Evolutionary conservation across 2,888 invertebrate species (phyloP).

Genomic region (Arrhopalites spinosus): DNA sequence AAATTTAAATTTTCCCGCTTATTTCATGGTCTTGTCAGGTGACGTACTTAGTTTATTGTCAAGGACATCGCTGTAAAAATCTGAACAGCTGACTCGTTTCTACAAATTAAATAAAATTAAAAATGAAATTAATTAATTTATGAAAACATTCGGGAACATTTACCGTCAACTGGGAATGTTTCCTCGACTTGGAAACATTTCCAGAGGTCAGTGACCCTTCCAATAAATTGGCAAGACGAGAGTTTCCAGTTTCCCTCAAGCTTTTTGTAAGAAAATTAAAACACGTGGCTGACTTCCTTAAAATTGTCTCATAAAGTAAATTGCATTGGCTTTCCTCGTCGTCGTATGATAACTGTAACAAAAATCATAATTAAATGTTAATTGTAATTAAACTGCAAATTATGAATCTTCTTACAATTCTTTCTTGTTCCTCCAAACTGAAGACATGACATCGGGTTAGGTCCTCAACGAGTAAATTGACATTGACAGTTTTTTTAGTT

Average conservation of each 20-base stretch:
- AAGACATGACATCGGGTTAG: background rate
- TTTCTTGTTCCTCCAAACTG: background rate
- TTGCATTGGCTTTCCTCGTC: conserved; percentile 15
- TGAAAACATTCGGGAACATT: too few relatives aligned
- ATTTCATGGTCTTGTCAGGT: too few relatives aligned
- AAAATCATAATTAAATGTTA: background rate
- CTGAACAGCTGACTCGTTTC: conserved; percentile 19
- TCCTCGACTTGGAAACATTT: background rate
- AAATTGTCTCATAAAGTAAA: conserved; percentile 12
- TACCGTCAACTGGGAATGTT: conserved; percentile 3
- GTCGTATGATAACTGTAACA: conserved; percentile 2
- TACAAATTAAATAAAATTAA: background rate
- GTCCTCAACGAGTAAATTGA: background rate
- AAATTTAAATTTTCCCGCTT: background rate
- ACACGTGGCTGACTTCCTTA: background rate
- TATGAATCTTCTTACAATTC: background rate
- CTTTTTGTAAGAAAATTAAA: background rate
- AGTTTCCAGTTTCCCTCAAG: background rate
- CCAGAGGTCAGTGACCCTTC: background rate
- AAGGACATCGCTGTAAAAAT: conserved; percentile 7
- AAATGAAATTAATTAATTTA: background rate
- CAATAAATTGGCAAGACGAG: background rate
- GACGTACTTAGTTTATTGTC: conserved; percentile 3
- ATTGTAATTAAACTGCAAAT: background rate
- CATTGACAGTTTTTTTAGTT: background rate